These are phyloP conservation scores for Mythimna impura DNA, from an alignment of 2,888 invertebrate genomes.

Conservation along the genomic window DNA sequence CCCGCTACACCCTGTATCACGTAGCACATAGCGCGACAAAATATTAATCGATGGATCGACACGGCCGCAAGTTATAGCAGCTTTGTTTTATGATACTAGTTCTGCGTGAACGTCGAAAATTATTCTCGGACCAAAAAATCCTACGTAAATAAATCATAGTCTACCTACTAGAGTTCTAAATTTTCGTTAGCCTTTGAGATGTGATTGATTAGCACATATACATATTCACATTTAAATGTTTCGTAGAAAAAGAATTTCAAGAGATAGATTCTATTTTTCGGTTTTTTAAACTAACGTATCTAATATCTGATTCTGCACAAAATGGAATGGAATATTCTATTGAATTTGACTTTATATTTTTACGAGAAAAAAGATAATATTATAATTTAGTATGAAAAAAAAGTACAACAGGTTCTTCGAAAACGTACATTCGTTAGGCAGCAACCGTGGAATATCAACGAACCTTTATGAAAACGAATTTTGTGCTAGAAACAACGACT, in stretches of 20 bases:
- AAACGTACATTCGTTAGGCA: conserved; percentile 1
- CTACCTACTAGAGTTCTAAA: too few relatives aligned
- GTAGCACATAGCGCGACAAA: neutral
- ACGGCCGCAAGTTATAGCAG: neutral
- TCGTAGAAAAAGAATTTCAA: neutral
- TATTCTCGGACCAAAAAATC: neutral
- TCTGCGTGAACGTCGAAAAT: neutral
- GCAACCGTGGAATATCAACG: neutral
- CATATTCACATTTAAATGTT: neutral
- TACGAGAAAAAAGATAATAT: conserved; percentile 3
- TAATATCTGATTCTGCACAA: conserved; percentile 1
- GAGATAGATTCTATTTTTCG: too few relatives aligned
- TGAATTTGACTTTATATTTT: conserved; percentile 7
- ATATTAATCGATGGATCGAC: conserved; percentile 2
- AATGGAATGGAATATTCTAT: conserved; percentile 1
- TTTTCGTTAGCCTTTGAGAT: neutral
- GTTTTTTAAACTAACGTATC: conserved; percentile 6
- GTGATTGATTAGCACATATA: neutral
- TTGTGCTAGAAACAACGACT: neutral
- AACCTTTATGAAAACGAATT: neutral
- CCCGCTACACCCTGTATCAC: conserved; percentile 28
- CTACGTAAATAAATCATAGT: too few relatives aligned
- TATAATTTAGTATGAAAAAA: conserved; percentile 7
- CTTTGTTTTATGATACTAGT: conserved; percentile 1
- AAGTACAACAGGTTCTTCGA: neutral